Evolutionary conservation across 2,888 invertebrate genomes (phyloP), one percentile per base, ranked within the genome.

Genomic region (Ornithoptera alexandrae): DNA sequence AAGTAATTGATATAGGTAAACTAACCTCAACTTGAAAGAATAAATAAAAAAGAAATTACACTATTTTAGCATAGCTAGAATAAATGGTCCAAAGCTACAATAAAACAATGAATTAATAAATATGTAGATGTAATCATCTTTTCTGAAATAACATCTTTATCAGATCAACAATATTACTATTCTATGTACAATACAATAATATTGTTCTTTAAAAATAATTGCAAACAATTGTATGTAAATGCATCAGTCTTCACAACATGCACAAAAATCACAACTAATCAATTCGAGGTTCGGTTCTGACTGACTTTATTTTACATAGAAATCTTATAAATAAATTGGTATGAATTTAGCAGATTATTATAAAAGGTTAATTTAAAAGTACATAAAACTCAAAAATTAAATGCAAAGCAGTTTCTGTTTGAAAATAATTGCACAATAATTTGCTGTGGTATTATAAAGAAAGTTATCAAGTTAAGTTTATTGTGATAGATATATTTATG

Each of bases 191-290:
- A 73, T 73, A 75, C 71, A 46, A 46, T 46, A 70, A 75, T 74
- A 73, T 75, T 74, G 73, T 70, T 77, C 74, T 72, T 72, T 73
- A 70, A 50, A 74, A 75, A 75, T 76, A 78, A 75, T 75, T 75
- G 69, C 74, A 75, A 78, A 77, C 78, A 78, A 75, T 75, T 74
- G 75, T 77, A 77, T 79, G 79, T 85, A 88, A 86, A 88, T 88
- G 84, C 86, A 85, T 88, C 88, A 89, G 87, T 89, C 88, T 88
- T 87, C 74, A 78, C 80, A 79, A 76, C 72, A 73, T 73, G 73
- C 73, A 71, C 72, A 73, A 70, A 46, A 68, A 70, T 72, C 70
- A 73, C 30, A 74, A 74, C 73, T 71, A 73, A 62, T 70, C 70
- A 70, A 71, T 73, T 68, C 64, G 73, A 72, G 69, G 68, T 68